Base-by-base conservation (phyloP, 2,113 vertebrate species). In the Baryphthengus martii region DNA sequence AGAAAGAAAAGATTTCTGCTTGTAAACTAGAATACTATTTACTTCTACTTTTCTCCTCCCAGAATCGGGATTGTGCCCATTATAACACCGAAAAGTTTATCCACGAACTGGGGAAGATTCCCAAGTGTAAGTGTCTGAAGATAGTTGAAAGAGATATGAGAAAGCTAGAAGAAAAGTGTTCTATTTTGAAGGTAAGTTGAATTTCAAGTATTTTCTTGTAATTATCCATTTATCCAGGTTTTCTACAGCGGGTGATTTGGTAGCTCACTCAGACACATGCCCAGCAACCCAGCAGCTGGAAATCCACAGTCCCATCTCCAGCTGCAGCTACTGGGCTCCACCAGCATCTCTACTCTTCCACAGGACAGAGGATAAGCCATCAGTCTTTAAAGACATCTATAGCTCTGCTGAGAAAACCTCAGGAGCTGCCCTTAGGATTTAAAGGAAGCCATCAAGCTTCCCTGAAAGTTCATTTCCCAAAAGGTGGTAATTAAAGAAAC, bases 81-180 rank as follows among this genome's bases (percentile, higher is more conserved):
- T 3, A 1, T 1, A 90, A 19, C 21, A 31, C n/a, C 0, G 2
- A 89, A 20, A 4, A 3, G 4, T 97, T 96, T 29, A 86, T 95
- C 40, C 1, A 11, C 0, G 79, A 35, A 17, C 68, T 97, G 4
- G 0, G 33, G 10, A 92, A 21, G 18, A 26, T 74, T 11, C 0
- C 5, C 14, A 3, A 0, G 0, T 0, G 2, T 8, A 20, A 2
- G 0, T 97, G 96, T 11, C 55, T 86, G 59, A 59, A 3, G 25
- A 16, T 0, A 42, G 72, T 97, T n/a, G n/a, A 62, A 49, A 4
- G 0, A 24, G 63, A 8, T 1, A 45, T 97, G 94, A 0, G 13
- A 67, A 13, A 0, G 4, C 72, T 97, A 5, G 42, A 65, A 74
- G 0, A 39, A 3, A 16, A 0, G 0, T 97, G 96, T 14, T 2